Evolutionary conservation across 2,888 invertebrate genomes (phyloP).

Genomic region (Calliphora vomitoria): DNA sequence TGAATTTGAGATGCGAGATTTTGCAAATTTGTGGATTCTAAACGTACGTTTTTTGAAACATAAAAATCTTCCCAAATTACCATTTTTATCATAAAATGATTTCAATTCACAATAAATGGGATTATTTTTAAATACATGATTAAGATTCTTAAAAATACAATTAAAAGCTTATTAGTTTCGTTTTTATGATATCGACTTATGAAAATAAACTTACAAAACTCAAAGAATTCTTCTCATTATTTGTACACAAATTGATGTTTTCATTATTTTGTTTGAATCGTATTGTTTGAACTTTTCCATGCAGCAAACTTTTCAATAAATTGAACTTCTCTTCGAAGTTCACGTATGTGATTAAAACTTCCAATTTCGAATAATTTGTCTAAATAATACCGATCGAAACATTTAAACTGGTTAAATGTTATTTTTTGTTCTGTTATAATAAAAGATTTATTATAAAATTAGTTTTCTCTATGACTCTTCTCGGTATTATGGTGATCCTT

Average conservation of each 20-base stretch:
- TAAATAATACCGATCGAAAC: conserved; percentile 20
- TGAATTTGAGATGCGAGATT: conserved; percentile 20
- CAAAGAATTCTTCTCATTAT: not conserved
- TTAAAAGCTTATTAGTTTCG: not conserved
- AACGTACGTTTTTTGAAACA: conserved; percentile 8
- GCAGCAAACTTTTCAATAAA: conserved; percentile 3
- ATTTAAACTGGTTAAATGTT: not conserved
- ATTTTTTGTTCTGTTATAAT: not conserved
- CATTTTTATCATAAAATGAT: not conserved
- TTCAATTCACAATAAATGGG: conserved; percentile 2
- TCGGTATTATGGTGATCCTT: too few species aligned
- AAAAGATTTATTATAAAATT: not conserved
- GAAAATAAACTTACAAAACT: conserved; percentile 1
- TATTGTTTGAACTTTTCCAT: not conserved
- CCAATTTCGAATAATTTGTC: conserved; percentile 37
- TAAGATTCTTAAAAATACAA: not conserved
- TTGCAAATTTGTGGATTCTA: not conserved
- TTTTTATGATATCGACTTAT: not conserved
- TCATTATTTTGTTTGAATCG: conserved; percentile 1
- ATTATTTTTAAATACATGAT: not conserved
- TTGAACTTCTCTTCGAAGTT: conserved; percentile 17
- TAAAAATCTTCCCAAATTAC: conserved; percentile 4
- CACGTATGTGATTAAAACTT: conserved; percentile 13
- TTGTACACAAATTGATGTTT: not conserved
- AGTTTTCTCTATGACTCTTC: too few species aligned